phyloP scores from a whole-genome alignment of 2,888 invertebrate genomes.

The Merodon equestris region DNA sequence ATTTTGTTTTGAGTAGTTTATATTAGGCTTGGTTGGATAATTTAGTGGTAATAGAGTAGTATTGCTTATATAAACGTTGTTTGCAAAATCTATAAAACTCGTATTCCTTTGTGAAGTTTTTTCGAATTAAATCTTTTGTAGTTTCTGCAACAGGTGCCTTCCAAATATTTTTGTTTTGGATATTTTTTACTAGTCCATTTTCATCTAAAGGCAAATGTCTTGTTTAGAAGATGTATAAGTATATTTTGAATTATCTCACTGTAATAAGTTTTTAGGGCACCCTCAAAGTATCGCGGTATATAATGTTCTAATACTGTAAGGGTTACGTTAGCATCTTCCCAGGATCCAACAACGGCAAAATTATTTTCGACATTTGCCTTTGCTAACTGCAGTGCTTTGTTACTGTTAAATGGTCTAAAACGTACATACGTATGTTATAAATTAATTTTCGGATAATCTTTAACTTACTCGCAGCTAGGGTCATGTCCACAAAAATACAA shows the following conservation, averaged over 20 bases:
- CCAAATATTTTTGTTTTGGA: conserved; percentile 71
- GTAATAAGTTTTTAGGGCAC: conserved; percentile 87
- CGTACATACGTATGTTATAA: background rate
- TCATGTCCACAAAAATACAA: conserved; percentile 94
- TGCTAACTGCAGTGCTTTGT: conserved; percentile 88
- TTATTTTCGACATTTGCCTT: conserved; percentile 90
- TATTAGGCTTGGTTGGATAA: too few relatives aligned
- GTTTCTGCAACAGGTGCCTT: conserved; percentile 71
- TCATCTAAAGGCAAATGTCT: conserved; percentile 28
- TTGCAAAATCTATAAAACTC: conserved; percentile 75
- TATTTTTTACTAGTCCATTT: conserved; percentile 5
- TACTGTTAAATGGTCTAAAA: conserved; percentile 89
- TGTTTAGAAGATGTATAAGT: background rate
- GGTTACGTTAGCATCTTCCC: conserved; percentile 91
- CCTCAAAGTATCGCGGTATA: conserved; percentile 87
- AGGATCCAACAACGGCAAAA: conserved; percentile 91
- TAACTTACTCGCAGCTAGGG: conserved; percentile 85
- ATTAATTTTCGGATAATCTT: background rate
- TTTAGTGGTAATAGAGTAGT: conserved; percentile 71
- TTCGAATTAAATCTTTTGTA: conserved; percentile 64
- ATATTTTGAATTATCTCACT: conserved; percentile 80
- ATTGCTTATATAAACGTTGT: conserved; percentile 75
- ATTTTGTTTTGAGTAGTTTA: too few relatives aligned
- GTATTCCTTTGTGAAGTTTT: conserved; percentile 71
- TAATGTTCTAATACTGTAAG: conserved; percentile 89